Percentiles rank a stretch among this genome's conserved stretches.
Evolutionary conservation across 1,140 invertebrate species (phyloP).

Genomic region (Bombus impatiens): DNA sequence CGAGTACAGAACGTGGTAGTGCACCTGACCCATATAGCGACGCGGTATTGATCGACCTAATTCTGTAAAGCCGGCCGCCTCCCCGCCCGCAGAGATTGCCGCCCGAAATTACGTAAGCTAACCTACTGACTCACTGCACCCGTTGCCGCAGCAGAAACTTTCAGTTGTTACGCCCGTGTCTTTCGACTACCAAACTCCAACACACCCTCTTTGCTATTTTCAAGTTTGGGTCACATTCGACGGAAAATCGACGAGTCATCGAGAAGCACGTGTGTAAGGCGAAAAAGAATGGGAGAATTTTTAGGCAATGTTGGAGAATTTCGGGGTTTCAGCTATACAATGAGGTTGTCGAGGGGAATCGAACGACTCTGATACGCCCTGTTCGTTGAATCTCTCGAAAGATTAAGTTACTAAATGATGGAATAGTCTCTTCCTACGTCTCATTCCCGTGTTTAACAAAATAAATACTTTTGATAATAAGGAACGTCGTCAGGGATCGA

Average conservation of each 20-base stretch:
- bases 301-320: not conserved
- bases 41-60: conserved; percentile 80
- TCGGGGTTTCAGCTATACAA: too few relatives aligned
- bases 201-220: not conserved
- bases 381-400: not conserved
- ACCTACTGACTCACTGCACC: conserved; percentile 77
- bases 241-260: not conserved
- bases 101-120: conserved; percentile 78
- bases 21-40: conserved; percentile 80
- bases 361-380: not conserved
- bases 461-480: not conserved
- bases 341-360: too few relatives aligned
- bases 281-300: not conserved
- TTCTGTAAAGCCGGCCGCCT: conserved; percentile 67
- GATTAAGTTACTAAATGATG: not conserved
- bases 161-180: conserved; percentile 30
- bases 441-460: not conserved
- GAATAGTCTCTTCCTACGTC: not conserved
- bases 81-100: conserved; percentile 56
- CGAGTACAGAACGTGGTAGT: conserved; percentile 66
- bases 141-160: conserved; percentile 64
- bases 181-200: not conserved
- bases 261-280: too few relatives aligned
- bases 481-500: not conserved
- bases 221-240: not conserved